These are phyloP conservation scores for Anniella stebbinsi DNA, from an alignment of 2,797 vertebrate genomes.

Conservation along the genomic window DNA sequence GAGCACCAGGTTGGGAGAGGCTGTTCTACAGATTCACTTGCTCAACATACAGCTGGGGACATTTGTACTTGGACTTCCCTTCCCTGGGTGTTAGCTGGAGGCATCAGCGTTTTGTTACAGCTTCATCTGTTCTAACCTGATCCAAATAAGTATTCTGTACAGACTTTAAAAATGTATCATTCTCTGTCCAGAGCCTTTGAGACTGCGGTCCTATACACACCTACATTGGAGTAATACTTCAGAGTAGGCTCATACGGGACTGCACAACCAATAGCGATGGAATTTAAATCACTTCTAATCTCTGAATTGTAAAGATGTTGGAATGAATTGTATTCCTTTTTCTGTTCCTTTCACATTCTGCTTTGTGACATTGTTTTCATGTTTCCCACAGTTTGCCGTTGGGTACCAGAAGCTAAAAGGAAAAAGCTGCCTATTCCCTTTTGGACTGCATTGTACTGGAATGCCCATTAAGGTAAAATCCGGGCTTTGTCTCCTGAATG, in stretches of 20 bases:
- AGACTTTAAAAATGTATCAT: neutral
- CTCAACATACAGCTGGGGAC: neutral
- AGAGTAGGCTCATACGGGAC: neutral
- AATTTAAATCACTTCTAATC: neutral
- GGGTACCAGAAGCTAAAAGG: conserved; percentile 95
- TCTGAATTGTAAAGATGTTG: neutral
- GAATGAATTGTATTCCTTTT: neutral
- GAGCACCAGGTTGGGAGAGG: no score
- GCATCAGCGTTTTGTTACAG: neutral
- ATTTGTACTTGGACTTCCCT: neutral
- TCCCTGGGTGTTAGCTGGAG: neutral
- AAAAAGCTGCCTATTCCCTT: conserved; percentile 93
- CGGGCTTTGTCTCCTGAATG: neutral
- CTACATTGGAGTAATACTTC: neutral
- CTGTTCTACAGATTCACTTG: neutral
- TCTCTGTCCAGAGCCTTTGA: neutral
- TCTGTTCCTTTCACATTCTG: neutral
- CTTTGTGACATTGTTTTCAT: neutral
- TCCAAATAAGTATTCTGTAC: neutral
- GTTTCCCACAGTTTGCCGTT: conserved; percentile 85
- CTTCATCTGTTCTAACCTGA: neutral
- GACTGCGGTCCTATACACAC: neutral
- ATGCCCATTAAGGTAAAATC: conserved; percentile 97
- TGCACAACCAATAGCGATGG: neutral
- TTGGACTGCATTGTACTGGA: conserved; percentile 97